Evolutionary conservation across 1,140 invertebrate genomes (phyloP).

Genomic region (Apis florea): DNA sequence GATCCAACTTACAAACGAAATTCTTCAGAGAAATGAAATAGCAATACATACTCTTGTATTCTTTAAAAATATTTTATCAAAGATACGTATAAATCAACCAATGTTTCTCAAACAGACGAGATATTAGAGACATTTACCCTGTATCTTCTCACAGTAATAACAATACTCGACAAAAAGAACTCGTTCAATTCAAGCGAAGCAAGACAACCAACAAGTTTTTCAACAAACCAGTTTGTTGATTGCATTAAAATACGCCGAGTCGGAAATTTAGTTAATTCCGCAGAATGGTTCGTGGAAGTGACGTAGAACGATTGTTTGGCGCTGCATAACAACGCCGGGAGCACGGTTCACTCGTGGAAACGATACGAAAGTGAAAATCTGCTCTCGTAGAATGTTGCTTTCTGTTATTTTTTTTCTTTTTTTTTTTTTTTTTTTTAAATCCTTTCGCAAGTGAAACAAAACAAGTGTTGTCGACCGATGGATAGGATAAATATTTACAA

Average conservation of each 20-base stretch:
- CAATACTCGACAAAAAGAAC: background rate
- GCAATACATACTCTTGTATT: too few species aligned
- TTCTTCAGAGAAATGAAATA: too few species aligned
- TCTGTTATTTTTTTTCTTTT: too few species aligned
- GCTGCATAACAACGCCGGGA: background rate
- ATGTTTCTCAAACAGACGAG: too few species aligned
- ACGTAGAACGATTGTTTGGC: background rate
- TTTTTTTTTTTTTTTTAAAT: background rate
- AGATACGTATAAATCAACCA: too few species aligned
- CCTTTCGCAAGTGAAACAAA: background rate
- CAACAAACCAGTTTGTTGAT: background rate
- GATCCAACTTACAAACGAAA: too few species aligned
- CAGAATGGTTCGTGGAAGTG: background rate
- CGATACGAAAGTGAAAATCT: background rate
- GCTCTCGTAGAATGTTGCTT: background rate
- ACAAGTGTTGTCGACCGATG: conserved; percentile 5
- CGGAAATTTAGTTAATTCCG: background rate
- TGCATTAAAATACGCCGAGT: conserved; percentile 2
- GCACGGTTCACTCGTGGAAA: background rate
- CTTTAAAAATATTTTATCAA: too few species aligned
- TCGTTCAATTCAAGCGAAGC: background rate
- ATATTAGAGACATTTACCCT: too few species aligned
- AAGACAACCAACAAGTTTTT: background rate
- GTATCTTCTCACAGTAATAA: background rate
- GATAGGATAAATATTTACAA: background rate